Base-by-base conservation (phyloP, 64 coral and sea anemone species). In the Acropora tenuis region DNA sequence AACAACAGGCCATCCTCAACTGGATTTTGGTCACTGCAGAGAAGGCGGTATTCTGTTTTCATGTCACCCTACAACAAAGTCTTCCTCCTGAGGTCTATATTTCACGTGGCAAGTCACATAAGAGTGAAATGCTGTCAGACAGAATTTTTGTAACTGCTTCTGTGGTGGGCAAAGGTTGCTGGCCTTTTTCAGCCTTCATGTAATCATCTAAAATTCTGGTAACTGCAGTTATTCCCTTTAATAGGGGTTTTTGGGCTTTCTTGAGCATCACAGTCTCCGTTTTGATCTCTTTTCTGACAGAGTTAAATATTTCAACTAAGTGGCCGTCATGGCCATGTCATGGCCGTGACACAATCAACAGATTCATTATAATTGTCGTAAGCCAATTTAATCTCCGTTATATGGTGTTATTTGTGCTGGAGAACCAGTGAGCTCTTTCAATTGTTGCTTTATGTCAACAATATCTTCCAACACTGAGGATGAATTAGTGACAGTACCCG, bases 151-250 rank as follows among this genome's bases (percentile, higher is more conserved):
- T 76, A 46, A 76, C 17, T 30, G 17, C 30, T 30, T 30, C 30
- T 30, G 30, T 30, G 30, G 30, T 30, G 30, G 30, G 30, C 30
- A 30, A 30, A 30, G 30, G 30, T 30, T 30, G 30, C 30, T 30
- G 30, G 30, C 30, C 30, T 30, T 30, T 30, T 30, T 30, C 30
- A 30, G 30, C 30, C 30, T 30, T 30, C 30, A 30, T 30, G 30
- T 30, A 30, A 30, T 30, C 13, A 53, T 19, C 61, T 15, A 88
- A 48, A 53, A 88, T 1, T 18, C 67, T 88, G 11, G 86, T 68
- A 16, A 88, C 74, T 77, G 71, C 86, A 75, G 86, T 88, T 20
- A 88, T 78, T 10, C 86, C 86, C 50, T 88, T 88, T 52, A 88
- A 49, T 1, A 88, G 86, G 41, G 86, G 17, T 58, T 77, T 88